These are phyloP conservation scores for Sylvilagus bachmani DNA, from an alignment of 2,113 vertebrate genomes.

Conservation along the genomic window DNA sequence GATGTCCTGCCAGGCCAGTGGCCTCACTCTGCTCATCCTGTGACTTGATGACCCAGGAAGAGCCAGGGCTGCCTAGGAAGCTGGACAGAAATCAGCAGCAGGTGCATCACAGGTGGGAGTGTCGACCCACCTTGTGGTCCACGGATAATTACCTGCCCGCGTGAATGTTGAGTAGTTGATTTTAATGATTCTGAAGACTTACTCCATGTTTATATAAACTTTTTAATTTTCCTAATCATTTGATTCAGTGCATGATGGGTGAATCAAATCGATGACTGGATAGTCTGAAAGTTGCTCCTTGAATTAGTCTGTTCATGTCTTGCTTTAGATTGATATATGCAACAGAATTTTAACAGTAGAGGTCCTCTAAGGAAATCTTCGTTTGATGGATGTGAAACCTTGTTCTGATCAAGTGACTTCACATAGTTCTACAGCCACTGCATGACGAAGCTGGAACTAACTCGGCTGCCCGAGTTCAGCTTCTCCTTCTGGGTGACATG, in stretches of 20 bases:
- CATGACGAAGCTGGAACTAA: background rate
- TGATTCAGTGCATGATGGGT: constrained; percentile 82
- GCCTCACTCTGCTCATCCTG: constrained; percentile 68
- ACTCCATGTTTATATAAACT: constrained; percentile 49
- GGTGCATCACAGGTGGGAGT: background rate
- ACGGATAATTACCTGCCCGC: constrained; percentile 28
- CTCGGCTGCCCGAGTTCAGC: background rate
- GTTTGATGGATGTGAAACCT: background rate
- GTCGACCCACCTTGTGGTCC: background rate
- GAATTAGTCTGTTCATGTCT: constrained; percentile 65
- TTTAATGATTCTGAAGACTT: constrained; percentile 66
- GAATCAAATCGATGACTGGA: constrained; percentile 73
- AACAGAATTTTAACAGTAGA: background rate
- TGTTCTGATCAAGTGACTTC: background rate
- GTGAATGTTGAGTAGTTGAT: constrained; percentile 52
- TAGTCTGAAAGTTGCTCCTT: constrained; percentile 68
- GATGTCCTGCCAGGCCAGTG: background rate
- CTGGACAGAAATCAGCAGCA: constrained; percentile 59
- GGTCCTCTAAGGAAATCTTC: background rate
- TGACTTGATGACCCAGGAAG: constrained; percentile 32
- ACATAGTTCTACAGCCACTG: rapidly evolving
- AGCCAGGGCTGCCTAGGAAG: background rate
- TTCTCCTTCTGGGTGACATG: background rate
- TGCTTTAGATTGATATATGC: constrained; percentile 39
- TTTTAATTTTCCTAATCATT: constrained; percentile 79